Conservation (phyloP, 92 coral and sea anemone genomes). For the Phenganax stokvisi region DNA sequence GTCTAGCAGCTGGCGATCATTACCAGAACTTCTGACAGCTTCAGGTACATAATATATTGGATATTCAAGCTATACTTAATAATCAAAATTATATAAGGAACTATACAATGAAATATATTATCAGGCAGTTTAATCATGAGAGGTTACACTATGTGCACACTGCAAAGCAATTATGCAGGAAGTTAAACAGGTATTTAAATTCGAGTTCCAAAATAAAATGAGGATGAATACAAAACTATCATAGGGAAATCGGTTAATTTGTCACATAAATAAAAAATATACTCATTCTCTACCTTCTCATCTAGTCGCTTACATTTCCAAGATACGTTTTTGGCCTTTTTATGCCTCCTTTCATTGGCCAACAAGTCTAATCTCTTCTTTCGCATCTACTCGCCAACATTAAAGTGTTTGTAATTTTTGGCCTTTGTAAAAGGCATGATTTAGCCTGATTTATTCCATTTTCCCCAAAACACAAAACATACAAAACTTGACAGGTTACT, state of each 20-base stretch:
- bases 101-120: too few relatives aligned
- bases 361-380: not conserved
- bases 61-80: too few relatives aligned
- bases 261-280: not conserved
- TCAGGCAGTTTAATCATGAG: too few relatives aligned
- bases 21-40: too few relatives aligned
- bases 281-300: not conserved
- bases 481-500: not conserved
- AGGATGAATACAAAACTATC: not conserved
- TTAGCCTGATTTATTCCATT: not conserved
- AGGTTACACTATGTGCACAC: too few relatives aligned
- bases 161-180: too few relatives aligned
- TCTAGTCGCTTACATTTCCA: not conserved
- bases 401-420: not conserved
- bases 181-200: too few relatives aligned
- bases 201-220: too few relatives aligned
- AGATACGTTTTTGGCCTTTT: not conserved
- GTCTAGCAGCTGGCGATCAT: too few relatives aligned
- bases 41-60: too few relatives aligned
- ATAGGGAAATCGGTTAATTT: not conserved
- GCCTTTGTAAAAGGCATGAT: constrained; percentile 5
- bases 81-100: too few relatives aligned
- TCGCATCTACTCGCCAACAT: constrained; percentile 1
- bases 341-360: not conserved
- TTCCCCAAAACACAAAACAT: not conserved